A percentile compares a stretch with the other conserved stretches of the same genome.
phyloP scores from a whole-genome alignment of 30 jellyfish, hydroid and myxozoan genomes.

The Pseudorhiza aurosa region DNA sequence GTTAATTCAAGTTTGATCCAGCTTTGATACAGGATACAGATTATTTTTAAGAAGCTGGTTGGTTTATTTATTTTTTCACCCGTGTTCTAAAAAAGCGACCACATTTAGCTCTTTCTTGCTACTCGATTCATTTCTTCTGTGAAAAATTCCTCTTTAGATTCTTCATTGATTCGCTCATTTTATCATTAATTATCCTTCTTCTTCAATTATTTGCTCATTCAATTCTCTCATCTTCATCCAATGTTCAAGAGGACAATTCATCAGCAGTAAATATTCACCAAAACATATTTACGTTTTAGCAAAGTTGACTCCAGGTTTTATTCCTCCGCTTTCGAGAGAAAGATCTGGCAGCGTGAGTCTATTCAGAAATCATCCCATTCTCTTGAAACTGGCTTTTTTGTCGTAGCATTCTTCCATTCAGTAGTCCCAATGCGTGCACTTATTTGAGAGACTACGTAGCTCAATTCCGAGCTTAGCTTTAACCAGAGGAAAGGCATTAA shows the following conservation, averaged over 20 bases:
- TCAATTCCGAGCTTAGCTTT: no score
- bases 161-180: not conserved
- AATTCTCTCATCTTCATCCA: not conserved
- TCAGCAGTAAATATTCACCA: not conserved
- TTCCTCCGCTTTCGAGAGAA: constrained; percentile 31
- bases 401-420: constrained; percentile 47
- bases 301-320: constrained; percentile 50
- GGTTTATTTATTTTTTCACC: no score
- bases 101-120: not conserved
- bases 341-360: constrained; percentile 56
- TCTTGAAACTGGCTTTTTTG: not conserved
- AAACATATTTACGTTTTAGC: not conserved
- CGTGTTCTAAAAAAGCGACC: no score
- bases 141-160: not conserved
- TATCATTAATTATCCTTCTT: not conserved
- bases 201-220: not conserved
- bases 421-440: no score
- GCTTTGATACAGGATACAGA: not conserved
- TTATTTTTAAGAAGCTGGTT: no score
- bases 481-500: no score
- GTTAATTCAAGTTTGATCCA: not conserved
- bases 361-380: not conserved
- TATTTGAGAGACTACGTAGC: no score
- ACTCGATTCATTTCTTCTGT: not conserved
- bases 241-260: not conserved